Base-by-base conservation (phyloP, 2,113 vertebrate species). In the Hymenochirus boettgeri region DNA sequence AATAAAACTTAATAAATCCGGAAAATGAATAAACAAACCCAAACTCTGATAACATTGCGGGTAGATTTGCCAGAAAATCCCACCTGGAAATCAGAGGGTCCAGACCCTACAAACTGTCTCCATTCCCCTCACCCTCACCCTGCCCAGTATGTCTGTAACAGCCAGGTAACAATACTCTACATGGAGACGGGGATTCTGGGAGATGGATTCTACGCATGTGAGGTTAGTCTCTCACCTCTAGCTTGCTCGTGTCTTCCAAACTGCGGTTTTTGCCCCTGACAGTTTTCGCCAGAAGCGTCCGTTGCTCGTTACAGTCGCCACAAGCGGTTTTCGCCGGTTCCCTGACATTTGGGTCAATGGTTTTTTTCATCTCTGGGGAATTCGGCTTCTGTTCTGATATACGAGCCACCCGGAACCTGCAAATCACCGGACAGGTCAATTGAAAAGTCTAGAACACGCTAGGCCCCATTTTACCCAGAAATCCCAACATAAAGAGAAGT, bases 361-460 rank as follows among this genome's bases (percentile, higher is more conserved):
- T 61, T 2, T 48, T 76, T 23, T 75, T 83, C 18, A 77, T 77
- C 22, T 87, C 86, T 6, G 80, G 37, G 0, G 67, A 33, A 53
- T 70, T 74, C 0, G 80, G 65, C 69, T 86, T 89, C 64, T 88
- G 83, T 75, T 98, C 96, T 0, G 90, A 92, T 74, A 98, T 98
- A 61, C 93, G 90, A 64, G 96, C 92, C 29, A 98, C 96, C 2
- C 92, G 92, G 75, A 98, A 98, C 81, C 96, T 98, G 76, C 11
- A 11, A 53, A 60, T 4, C 1, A 35, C 26, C 19, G 4, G 2
- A 2, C 8, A 55, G n/a, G 12, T 31, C n/a, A 62, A 17, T n/a
- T 21, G 4, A 22, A 2, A 57, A 35, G 8, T 10, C 22, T 18
- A 7, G 11, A n/a, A 3, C 5, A 33, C 7, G 15, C 5, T 31